Base-by-base conservation (phyloP, 2,797 vertebrate genomes). In the Cirrhinus mrigala region DNA sequence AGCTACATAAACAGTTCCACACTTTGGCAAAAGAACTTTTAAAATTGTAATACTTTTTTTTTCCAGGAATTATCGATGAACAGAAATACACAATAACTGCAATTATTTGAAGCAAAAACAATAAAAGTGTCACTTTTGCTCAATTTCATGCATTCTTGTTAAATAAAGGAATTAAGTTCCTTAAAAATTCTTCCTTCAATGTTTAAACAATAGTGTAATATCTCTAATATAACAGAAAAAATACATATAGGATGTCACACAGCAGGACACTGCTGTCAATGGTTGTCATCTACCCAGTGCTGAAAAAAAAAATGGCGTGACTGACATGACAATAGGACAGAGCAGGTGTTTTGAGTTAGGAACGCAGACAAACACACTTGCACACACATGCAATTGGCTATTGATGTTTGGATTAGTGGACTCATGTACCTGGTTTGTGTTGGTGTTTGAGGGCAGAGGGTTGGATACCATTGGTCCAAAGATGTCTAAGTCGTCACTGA, bases 391-490 rank as follows among this genome's bases (percentile, higher is more conserved):
- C 1, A 62, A 16, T 2, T 76, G 29, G 16, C 22, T 40, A 68
- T 11, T 11, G n/a, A 56, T 48, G 27, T 58, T 58, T 69, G 33
- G n/a, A 56, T 69, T 46, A 15, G n/a, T 69, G 48, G 15, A 69
- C 20, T 37, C 6, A 24, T 27, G 22, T 92, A 94, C 92, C 88
- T 94, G 94, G 84, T 86, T 89, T 90, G 93, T 79, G 89, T 71
- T 92, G 89, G 84, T 91, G 84, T 94, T 93, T 62, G 96, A 95
- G 69, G 98, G 97, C 84, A 99, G 95, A 85, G 98, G 97, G 92
- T 99, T 99, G 87, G 98, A 99, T 52, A 99, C 96, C 98, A 99
- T 99, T 46, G 98, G 98, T 87, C 98, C 98, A 82, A 99, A 99
- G 91, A 99, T 98, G 93, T 99, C 98, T 89, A 99, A 91, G 85